Percentiles rank a stretch among this genome's conserved stretches.
phyloP scores from a whole-genome alignment of 2,888 invertebrate genomes.

The Microctonus brassicae region DNA sequence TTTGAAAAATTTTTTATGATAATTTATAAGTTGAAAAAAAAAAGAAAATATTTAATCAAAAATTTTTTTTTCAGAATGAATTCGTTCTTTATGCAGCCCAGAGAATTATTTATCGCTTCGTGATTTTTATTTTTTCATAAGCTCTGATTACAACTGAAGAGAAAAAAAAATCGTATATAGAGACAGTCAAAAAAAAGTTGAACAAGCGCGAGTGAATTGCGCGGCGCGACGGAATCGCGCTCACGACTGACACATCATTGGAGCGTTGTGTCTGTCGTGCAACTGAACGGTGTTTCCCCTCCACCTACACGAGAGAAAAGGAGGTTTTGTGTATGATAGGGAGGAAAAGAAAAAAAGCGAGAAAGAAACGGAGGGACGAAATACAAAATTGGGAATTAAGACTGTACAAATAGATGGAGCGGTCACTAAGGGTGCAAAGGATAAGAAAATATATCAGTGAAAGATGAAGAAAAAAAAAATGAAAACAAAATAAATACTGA shows the following conservation, averaged over 20 bases:
- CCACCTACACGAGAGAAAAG: constrained; percentile 18
- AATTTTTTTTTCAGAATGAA: background rate
- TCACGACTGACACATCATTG: constrained; percentile 59
- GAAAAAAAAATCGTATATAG: background rate
- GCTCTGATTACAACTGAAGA: background rate
- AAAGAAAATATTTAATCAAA: too few species aligned
- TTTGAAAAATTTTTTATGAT: too few species aligned
- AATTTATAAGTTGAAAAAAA: too few species aligned
- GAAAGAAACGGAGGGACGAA: constrained; percentile 25
- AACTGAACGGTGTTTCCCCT: constrained; percentile 42
- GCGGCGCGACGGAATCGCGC: constrained; percentile 62
- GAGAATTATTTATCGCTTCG: background rate
- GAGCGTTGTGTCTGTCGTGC: constrained; percentile 47
- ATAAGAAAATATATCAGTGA: background rate
- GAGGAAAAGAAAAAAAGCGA: constrained; percentile 2
- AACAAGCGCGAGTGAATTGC: constrained; percentile 35
- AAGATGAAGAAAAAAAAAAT: too few species aligned
- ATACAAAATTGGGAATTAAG: background rate
- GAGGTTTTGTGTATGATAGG: constrained; percentile 7
- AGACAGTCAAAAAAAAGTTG: background rate
- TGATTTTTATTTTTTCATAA: background rate
- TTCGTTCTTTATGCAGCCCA: too few species aligned
- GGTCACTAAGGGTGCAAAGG: background rate
- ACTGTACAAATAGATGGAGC: background rate
- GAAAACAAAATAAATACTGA: background rate